Conservation (phyloP, 2,888 invertebrate species). For the Spisula subtruncata region DNA sequence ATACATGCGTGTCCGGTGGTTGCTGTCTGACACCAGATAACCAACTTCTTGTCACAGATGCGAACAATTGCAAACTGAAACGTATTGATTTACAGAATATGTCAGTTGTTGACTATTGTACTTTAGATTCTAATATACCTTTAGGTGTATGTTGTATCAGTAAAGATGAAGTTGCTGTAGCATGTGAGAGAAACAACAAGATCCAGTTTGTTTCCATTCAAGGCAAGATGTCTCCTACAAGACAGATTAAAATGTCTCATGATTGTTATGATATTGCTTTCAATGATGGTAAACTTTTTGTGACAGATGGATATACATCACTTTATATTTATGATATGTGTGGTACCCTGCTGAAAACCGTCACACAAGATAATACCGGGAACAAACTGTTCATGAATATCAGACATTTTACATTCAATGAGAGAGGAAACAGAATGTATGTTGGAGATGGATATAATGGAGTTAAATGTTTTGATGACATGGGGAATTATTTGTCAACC, state of each 20-base stretch:
- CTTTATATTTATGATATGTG: constrained; percentile 2
- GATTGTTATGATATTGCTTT: constrained; percentile 23
- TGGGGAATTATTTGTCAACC: too few relatives aligned
- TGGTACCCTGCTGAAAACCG: not conserved
- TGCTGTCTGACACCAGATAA: constrained; percentile 28
- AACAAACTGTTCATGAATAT: not conserved
- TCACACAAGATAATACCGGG: not conserved
- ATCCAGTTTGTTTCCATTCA: constrained; percentile 30
- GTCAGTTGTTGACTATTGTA: constrained; percentile 7
- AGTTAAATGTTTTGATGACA: not conserved
- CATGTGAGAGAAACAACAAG: too few relatives aligned
- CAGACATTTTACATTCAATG: not conserved
- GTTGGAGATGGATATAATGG: constrained; percentile 15
- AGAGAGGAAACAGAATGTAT: not conserved
- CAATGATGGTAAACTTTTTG: not conserved
- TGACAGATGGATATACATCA: not conserved
- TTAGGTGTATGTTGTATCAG: constrained; percentile 16
- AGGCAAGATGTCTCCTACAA: not conserved
- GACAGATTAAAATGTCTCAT: not conserved
- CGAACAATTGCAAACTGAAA: constrained; percentile 26
- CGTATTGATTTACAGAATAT: constrained; percentile 9
- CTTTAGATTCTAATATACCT: not conserved
- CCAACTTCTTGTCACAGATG: constrained; percentile 4
- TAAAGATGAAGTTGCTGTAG: constrained; percentile 24
- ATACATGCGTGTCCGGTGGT: not conserved